Conservation (phyloP, 2,113 vertebrate genomes). For the Ginglymostoma cirratum region DNA sequence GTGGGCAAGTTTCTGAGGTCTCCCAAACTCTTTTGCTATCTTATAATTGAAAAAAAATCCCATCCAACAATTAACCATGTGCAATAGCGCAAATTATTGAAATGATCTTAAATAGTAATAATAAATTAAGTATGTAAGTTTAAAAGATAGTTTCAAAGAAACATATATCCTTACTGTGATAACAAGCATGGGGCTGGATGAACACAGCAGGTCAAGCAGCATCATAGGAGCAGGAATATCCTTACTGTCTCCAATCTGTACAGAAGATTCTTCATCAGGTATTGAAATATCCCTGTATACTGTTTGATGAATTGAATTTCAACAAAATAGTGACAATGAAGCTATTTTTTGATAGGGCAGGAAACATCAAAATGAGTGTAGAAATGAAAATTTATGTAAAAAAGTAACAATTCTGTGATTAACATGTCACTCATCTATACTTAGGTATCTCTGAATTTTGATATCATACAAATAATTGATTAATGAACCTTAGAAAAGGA, state of each 20-base stretch:
- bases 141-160: not conserved
- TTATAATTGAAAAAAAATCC: not conserved
- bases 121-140: not conserved
- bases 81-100: not conserved
- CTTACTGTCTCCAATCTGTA: not conserved
- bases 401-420: not conserved
- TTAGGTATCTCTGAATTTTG: not conserved
- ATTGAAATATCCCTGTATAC: not conserved
- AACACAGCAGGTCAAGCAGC: too few relatives aligned
- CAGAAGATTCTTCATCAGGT: not conserved
- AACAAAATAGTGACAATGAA: not conserved
- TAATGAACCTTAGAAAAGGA: not conserved
- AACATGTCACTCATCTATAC: not conserved
- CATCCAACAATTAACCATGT: not conserved
- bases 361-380: not conserved
- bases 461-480: not conserved
- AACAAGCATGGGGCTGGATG: too few relatives aligned
- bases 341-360: not conserved
- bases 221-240: too few relatives aligned
- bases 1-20: not conserved
- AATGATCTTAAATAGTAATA: too few relatives aligned
- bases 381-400: not conserved
- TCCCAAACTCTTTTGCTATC: not conserved
- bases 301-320: not conserved
- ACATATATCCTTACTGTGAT: not conserved